phyloP scores from a whole-genome alignment of 2,797 vertebrate genomes.

The Craterocephalus amniculus region DNA sequence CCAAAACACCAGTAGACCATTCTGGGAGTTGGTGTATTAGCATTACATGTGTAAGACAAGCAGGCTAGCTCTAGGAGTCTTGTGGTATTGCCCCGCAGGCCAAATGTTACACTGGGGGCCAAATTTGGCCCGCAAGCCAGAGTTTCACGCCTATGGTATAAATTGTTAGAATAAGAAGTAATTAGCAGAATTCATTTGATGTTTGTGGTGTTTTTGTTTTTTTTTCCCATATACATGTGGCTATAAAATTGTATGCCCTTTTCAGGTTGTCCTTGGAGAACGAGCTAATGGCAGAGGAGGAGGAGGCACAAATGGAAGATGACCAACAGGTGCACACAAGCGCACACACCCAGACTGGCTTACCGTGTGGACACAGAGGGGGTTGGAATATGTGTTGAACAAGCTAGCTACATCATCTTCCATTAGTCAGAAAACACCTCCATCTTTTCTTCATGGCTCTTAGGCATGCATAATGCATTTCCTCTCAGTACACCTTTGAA shows the following conservation, averaged over 20 bases:
- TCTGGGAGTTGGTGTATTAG: too few relatives aligned
- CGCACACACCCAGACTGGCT: constrained; percentile 17
- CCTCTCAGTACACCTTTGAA: constrained; percentile 63
- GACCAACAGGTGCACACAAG: constrained; percentile 55
- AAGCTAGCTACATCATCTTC: constrained; percentile 48
- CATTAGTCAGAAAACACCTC: constrained; percentile 50
- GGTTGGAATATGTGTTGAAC: constrained; percentile 52
- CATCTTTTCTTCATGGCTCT: constrained; percentile 47
- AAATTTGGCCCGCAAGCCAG: too few relatives aligned
- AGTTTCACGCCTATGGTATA: too few relatives aligned
- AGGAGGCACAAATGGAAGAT: constrained; percentile 61
- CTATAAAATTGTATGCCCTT: constrained; percentile 9
- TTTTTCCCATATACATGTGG: neutral
- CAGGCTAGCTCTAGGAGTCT: too few relatives aligned
- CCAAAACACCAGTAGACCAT: too few relatives aligned
- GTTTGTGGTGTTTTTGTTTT: neutral
- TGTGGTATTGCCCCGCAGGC: too few relatives aligned
- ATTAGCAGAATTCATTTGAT: constrained; percentile 11
- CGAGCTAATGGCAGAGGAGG: constrained; percentile 53
- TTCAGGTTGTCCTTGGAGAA: constrained; percentile 69
- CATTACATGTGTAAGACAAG: too few relatives aligned
- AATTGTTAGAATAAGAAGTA: neutral
- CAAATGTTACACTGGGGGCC: too few relatives aligned
- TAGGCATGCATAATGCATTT: constrained; percentile 66
- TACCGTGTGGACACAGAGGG: constrained; percentile 40